Conservation (phyloP, 2,888 invertebrate species). For the Mantis religiosa region DNA sequence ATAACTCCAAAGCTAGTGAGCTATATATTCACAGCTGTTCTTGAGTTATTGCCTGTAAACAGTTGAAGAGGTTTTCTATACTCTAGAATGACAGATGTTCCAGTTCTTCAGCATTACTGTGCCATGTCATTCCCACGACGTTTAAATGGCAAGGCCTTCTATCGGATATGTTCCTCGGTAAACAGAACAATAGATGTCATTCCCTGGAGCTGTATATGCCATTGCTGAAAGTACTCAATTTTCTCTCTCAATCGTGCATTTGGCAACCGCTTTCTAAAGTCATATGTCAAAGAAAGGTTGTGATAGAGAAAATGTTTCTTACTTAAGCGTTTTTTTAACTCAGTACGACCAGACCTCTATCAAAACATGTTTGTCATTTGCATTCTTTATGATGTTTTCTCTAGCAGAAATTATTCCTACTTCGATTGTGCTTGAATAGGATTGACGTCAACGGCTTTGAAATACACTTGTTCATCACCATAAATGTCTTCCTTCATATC, state of each 20-base stretch:
- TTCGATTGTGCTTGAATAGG: neutral
- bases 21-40: no score
- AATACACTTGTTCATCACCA: no score
- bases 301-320: neutral
- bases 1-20: no score
- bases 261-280: neutral
- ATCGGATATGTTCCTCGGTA: neutral
- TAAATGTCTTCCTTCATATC: no score
- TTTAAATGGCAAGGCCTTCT: neutral
- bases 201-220: neutral
- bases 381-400: neutral
- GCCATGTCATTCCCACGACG: neutral
- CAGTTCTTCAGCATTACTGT: neutral
- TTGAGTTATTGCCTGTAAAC: no score
- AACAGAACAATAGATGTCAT: neutral
- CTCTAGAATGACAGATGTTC: neutral
- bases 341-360: neutral
- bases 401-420: neutral
- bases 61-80: neutral
- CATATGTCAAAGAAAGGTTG: neutral
- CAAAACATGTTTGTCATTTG: neutral
- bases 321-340: neutral
- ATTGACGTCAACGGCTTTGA: no score
- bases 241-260: neutral
- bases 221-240: neutral